phyloP scores from a whole-genome alignment of 2,888 invertebrate genomes.

The Lithosia quadra region DNA sequence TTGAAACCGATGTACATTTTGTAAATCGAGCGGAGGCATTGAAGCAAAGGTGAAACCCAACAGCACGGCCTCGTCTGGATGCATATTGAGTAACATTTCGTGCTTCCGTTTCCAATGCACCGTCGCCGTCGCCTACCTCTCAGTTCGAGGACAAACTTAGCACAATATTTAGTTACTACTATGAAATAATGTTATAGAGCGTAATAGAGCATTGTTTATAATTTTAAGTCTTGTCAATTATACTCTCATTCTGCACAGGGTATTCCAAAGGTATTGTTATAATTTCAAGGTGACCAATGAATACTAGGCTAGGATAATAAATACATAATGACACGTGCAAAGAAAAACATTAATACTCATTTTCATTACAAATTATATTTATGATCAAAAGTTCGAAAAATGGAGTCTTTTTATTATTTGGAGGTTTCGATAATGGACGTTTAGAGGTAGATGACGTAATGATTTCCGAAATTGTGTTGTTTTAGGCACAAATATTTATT shows the following conservation, averaged over 20 bases:
- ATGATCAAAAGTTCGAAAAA: too few relatives aligned
- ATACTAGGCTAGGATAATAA: neutral
- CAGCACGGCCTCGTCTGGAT: constrained; percentile 72
- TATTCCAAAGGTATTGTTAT: constrained; percentile 4
- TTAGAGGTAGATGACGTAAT: too few relatives aligned
- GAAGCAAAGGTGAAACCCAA: constrained; percentile 77
- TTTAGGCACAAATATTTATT: too few relatives aligned
- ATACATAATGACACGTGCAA: neutral
- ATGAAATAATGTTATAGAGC: neutral
- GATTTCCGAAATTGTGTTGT: too few relatives aligned
- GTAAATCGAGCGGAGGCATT: constrained; percentile 59
- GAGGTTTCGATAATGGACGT: too few relatives aligned
- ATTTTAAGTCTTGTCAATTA: neutral
- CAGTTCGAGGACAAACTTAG: constrained; percentile 36
- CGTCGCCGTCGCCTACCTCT: constrained; percentile 47
- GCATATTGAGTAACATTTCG: constrained; percentile 73
- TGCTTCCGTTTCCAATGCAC: constrained; percentile 74
- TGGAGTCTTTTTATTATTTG: too few relatives aligned
- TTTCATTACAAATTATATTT: neutral
- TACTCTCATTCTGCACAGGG: neutral
- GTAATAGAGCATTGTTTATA: neutral
- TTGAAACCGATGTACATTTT: constrained; percentile 52
- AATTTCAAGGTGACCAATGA: constrained; percentile 1
- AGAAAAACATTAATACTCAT: neutral
- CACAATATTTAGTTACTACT: constrained; percentile 13